These are phyloP conservation scores for Climacteris rufus DNA, from an alignment of 2,113 vertebrate genomes.

Conservation along the genomic window DNA sequence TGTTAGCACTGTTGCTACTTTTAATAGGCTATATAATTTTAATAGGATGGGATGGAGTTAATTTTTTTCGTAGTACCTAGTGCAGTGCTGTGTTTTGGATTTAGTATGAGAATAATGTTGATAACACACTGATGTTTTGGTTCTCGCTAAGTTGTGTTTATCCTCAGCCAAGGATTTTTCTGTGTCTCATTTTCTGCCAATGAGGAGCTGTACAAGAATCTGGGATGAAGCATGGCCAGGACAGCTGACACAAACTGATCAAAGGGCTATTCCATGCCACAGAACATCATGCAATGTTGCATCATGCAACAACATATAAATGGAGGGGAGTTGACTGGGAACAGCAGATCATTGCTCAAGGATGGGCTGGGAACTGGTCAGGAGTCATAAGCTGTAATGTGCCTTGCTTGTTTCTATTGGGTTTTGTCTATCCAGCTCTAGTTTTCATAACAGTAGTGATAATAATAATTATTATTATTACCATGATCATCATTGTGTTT, in stretches of 20 bases:
- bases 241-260: too few relatives aligned
- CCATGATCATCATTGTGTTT: neutral
- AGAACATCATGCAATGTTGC: neutral
- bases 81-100: neutral
- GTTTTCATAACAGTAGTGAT: neutral
- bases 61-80: neutral
- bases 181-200: neutral
- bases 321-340: accelerated
- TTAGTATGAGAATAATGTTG: neutral
- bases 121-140: neutral
- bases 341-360: neutral
- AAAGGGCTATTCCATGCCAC: neutral
- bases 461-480: neutral
- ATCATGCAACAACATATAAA: too few relatives aligned
- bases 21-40: neutral
- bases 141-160: neutral
- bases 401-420: neutral
- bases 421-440: neutral
- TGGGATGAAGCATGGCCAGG: too few relatives aligned
- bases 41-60: neutral
- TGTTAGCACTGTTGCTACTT: neutral
- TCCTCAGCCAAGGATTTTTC: neutral
- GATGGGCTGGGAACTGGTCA: too few relatives aligned
- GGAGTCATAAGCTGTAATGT: neutral
- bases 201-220: neutral